Conservation (phyloP, 2,797 vertebrate genomes). For the Apogon hyalosoma region DNA sequence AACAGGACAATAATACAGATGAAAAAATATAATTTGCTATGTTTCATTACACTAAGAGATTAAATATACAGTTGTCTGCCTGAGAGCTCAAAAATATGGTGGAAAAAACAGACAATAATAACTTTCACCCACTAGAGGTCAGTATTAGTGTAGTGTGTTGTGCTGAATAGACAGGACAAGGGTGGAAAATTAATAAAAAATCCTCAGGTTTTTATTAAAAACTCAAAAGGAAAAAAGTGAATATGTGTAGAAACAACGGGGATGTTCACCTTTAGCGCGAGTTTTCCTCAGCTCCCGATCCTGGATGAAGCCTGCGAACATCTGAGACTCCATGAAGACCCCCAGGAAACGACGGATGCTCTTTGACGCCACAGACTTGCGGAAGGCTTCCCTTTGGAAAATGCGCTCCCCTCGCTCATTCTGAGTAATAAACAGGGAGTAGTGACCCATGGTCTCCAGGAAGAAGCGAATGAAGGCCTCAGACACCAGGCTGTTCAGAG, state of each 20-base stretch:
- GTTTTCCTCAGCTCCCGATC: slow-evolving; percentile 96
- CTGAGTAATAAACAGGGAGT: slow-evolving; percentile 95
- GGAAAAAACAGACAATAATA: slow-evolving; percentile 17
- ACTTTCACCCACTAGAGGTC: slow-evolving; percentile 74
- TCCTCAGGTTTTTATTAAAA: slow-evolving; percentile 5
- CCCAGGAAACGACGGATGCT: slow-evolving; percentile 97
- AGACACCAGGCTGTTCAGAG: slow-evolving; percentile 95
- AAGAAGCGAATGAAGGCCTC: slow-evolving; percentile 99
- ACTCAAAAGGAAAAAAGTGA: neutral
- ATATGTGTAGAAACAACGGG: slow-evolving; percentile 2
- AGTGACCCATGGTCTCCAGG: slow-evolving; percentile 98
- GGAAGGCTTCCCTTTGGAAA: slow-evolving; percentile 97
- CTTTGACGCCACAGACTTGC: slow-evolving; percentile 97
- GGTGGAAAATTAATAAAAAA: slow-evolving; percentile 8
- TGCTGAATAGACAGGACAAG: slow-evolving; percentile 5
- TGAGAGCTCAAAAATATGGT: slow-evolving; percentile 14
- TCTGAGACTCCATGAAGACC: slow-evolving; percentile 99
- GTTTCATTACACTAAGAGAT: slow-evolving; percentile 24
- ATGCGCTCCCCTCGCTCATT: slow-evolving; percentile 92
- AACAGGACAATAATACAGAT: slow-evolving; percentile 26
- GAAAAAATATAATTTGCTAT: slow-evolving; percentile 1
- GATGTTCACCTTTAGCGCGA: slow-evolving; percentile 92
- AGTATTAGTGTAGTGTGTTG: slow-evolving; percentile 49
- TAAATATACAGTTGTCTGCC: slow-evolving; percentile 19
- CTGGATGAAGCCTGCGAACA: slow-evolving; percentile 99